Conservation (phyloP, 2,888 invertebrate genomes). For the Arctia plantaginis region DNA sequence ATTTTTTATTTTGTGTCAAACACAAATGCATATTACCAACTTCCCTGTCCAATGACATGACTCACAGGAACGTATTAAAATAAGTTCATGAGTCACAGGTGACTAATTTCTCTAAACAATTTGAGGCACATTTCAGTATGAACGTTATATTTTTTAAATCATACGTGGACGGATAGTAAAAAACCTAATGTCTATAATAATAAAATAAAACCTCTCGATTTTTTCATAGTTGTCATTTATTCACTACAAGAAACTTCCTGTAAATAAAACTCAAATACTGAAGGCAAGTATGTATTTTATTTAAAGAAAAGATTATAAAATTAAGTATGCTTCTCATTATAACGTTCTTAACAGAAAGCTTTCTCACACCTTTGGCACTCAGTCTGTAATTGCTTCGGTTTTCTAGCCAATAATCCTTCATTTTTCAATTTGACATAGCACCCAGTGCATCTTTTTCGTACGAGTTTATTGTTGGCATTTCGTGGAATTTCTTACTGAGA, state of each 20-base stretch:
- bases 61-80: constrained; percentile 25
- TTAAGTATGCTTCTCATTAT: constrained; percentile 32
- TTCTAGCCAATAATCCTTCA: constrained; percentile 29
- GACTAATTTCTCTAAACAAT: constrained; percentile 30
- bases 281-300: not conserved
- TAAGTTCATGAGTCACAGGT: constrained; percentile 37
- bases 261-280: not conserved
- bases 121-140: constrained; percentile 16
- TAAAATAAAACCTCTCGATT: not conserved
- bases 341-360: constrained; percentile 33
- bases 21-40: too few species aligned
- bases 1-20: too few species aligned
- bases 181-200: constrained; percentile 4
- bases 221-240: too few species aligned
- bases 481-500: not conserved
- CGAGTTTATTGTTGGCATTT: constrained; percentile 18
- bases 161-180: constrained; percentile 16
- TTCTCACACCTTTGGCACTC: constrained; percentile 40
- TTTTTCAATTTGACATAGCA: constrained; percentile 44
- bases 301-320: not conserved
- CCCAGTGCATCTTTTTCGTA: constrained; percentile 38
- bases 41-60: constrained; percentile 24
- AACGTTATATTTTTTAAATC: constrained; percentile 5
- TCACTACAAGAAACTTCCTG: not conserved
- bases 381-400: constrained; percentile 43